phyloP scores from a whole-genome alignment of 1,140 invertebrate genomes.

The Papilio machaon region DNA sequence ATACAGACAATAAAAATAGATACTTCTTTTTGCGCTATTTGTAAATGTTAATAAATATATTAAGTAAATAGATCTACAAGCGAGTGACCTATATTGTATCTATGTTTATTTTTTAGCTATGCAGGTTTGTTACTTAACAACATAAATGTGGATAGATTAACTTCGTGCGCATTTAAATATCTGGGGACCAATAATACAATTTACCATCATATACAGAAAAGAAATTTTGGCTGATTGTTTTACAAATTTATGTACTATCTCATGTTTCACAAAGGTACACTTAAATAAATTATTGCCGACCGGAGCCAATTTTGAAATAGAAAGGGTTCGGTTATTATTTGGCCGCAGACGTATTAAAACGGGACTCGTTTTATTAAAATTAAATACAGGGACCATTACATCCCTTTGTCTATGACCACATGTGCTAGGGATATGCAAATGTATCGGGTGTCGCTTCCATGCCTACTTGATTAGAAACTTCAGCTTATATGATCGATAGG shows the following conservation, averaged over 20 bases:
- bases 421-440: constrained; percentile 80
- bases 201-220: neutral
- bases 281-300: constrained; percentile 47
- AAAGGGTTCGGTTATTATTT: constrained; percentile 75
- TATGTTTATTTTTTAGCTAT: neutral
- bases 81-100: too few relatives aligned
- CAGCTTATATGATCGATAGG: constrained; percentile 21
- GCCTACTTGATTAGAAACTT: constrained; percentile 51
- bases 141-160: neutral
- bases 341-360: constrained; percentile 74
- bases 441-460: constrained; percentile 69
- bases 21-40: too few relatives aligned
- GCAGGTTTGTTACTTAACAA: neutral
- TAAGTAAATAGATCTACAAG: too few relatives aligned
- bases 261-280: constrained; percentile 42
- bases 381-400: constrained; percentile 75
- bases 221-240: constrained; percentile 26
- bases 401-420: constrained; percentile 78
- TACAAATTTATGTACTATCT: constrained; percentile 26
- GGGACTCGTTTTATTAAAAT: constrained; percentile 79
- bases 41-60: too few relatives aligned
- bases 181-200: neutral
- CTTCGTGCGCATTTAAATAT: neutral
- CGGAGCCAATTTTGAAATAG: constrained; percentile 68
- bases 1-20: too few relatives aligned